phyloP scores from a whole-genome alignment of 2,113 vertebrate genomes.

The Nanorana parkeri region DNA sequence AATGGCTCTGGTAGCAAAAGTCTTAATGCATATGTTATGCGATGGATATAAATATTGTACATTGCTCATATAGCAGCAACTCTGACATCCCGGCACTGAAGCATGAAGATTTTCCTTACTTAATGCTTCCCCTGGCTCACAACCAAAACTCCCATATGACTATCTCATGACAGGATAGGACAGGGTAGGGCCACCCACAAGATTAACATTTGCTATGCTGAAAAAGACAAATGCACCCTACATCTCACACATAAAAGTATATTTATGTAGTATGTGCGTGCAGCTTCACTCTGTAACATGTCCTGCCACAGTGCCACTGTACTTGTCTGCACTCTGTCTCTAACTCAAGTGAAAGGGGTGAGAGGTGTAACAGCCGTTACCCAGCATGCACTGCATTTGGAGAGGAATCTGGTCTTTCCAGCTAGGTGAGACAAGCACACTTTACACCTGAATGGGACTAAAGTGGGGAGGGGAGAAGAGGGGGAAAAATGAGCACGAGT shows the following conservation, averaged over 20 bases:
- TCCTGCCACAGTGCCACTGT: not conserved
- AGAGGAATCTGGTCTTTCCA: constrained; percentile 48
- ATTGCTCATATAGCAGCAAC: no score
- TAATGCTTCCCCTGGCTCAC: not conserved
- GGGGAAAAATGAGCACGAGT: not conserved
- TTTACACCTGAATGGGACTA: constrained; percentile 32
- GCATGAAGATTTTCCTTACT: not conserved
- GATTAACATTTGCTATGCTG: constrained; percentile 24
- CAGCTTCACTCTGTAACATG: not conserved
- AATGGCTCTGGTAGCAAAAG: no score
- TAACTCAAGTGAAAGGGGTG: constrained; percentile 4
- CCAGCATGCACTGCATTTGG: constrained; percentile 12
- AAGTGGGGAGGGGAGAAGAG: not conserved
- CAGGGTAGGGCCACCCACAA: not conserved
- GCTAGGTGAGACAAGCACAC: constrained; percentile 41
- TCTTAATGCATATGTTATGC: no score
- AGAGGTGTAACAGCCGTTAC: constrained; percentile 28
- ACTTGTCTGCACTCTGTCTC: not conserved
- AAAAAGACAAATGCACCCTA: not conserved
- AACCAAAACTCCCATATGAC: constrained; percentile 28
- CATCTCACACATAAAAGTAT: not conserved
- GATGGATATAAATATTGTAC: no score
- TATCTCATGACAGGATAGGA: constrained; percentile 12
- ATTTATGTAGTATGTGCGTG: not conserved
- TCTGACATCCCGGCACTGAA: not conserved